Evolutionary conservation across 2,888 invertebrate species (phyloP).

Genomic region (Lordiphosa fenestrarum): DNA sequence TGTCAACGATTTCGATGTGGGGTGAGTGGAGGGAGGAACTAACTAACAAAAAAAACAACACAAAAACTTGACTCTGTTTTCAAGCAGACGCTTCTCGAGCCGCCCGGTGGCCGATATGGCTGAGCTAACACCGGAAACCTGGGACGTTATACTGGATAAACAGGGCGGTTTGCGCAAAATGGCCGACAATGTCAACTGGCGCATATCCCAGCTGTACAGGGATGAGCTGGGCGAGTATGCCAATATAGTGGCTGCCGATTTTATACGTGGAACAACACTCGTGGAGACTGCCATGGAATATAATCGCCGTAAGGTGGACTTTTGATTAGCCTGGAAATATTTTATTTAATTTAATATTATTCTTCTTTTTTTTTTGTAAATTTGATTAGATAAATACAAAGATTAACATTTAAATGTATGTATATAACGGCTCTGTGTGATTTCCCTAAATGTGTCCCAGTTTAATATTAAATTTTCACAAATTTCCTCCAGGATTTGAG

Average conservation of each 20-base stretch:
- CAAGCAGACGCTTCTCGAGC: constrained; percentile 68
- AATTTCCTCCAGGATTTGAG: background rate
- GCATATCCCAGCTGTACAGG: constrained; percentile 83
- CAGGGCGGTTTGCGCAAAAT: constrained; percentile 83
- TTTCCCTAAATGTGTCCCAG: constrained; percentile 66
- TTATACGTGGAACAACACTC: constrained; percentile 83
- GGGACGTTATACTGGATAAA: constrained; percentile 83
- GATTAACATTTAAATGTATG: constrained; percentile 10
- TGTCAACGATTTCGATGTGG: constrained; percentile 69
- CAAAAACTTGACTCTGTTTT: constrained; percentile 79
- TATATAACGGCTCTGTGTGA: constrained; percentile 22
- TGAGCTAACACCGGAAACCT: constrained; percentile 84
- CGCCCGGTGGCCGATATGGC: constrained; percentile 85
- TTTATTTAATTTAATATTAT: constrained; percentile 3
- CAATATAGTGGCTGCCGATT: constrained; percentile 85
- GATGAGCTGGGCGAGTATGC: constrained; percentile 81
- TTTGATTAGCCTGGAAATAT: background rate
- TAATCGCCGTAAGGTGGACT: constrained; percentile 68
- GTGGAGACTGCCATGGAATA: constrained; percentile 81
- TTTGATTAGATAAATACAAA: constrained; percentile 23
- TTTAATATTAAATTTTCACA: background rate
- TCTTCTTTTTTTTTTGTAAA: constrained; percentile 10
- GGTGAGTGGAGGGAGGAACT: constrained; percentile 58
- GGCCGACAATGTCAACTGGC: constrained; percentile 84
- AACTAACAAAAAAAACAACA: background rate